Conservation (phyloP, 2,888 invertebrate genomes). For the Drosophila nr. perissopoda region DNA sequence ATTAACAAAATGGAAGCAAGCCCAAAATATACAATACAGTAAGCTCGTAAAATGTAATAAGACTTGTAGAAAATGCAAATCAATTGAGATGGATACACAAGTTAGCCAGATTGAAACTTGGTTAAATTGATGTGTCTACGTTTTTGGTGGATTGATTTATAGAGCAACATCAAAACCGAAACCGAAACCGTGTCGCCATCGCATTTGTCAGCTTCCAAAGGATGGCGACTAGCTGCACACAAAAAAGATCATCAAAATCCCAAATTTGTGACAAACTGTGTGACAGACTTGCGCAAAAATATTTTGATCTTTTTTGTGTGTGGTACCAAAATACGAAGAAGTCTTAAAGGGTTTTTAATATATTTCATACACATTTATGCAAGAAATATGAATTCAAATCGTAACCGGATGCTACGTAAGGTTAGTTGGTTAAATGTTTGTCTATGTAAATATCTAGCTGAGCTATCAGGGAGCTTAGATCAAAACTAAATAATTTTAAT, state of each 20-base stretch:
- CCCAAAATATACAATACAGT: not conserved
- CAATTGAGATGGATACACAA: conserved; percentile 27
- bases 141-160: conserved; percentile 51
- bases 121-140: conserved; percentile 51
- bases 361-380: conserved; percentile 11
- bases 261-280: conserved; percentile 47
- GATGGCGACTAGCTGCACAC: conserved; percentile 15
- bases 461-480: conserved; percentile 70
- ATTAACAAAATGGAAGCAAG: conserved; percentile 4
- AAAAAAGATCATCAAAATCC: conserved; percentile 24
- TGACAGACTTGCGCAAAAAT: conserved; percentile 38
- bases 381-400: conserved; percentile 4
- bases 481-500: conserved; percentile 77
- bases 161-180: conserved; percentile 27
- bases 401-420: conserved; percentile 23
- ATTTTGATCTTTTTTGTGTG: conserved; percentile 26
- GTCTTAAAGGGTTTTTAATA: not conserved
- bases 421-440: conserved; percentile 33
- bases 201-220: conserved; percentile 36
- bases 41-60: conserved; percentile 1
- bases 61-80: conserved; percentile 36
- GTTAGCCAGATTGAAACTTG: conserved; percentile 10
- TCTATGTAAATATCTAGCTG: conserved; percentile 67
- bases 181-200: conserved; percentile 18
- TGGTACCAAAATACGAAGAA: not conserved